Evolutionary conservation across 1,140 invertebrate species (phyloP), one percentile per base, ranked within the genome.

Genomic region (Cylas formicarius): DNA sequence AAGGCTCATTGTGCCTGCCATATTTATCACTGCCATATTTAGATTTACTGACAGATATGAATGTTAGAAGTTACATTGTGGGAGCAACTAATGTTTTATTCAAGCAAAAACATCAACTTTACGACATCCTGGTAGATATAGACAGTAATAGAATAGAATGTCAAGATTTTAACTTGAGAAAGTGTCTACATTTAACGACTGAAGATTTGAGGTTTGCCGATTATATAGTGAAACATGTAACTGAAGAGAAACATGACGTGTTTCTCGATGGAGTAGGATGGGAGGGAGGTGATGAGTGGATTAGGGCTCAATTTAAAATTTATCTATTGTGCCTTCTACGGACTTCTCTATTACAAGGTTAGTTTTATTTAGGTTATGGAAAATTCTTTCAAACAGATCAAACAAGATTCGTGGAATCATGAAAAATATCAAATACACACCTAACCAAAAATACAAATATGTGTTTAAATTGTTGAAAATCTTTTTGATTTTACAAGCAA

Each of bases 71-170:
- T 32, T 98, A 94, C 68, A 71, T 97, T 23, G 86, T 97, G 48
- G 96, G 96, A 33, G 95, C 95, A 6, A 97, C 94, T 23, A 99
- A 99, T 76, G 82, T 96, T 11, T 71, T 99, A 5, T 99, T 98
- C 61, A 92, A 93, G 66, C 93, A 97, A 60, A 95, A 95, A 61
- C 80, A 84, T 44, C 86, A 95, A 59, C 67, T 96, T 4, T 86
- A 90, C 57, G 95, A 99, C 72, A 84, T 92, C 20, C 69, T 97
- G 35, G 77, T 99, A 8, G 93, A 95, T 69, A 82, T 95, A 61
- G 86, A 90, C 60, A 83, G 82, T 56, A 81, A 81, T 31, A 81
- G 85, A 61, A 83, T 98, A 59, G 92, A 97, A 62, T 86, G 90
- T 13, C 75, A 81, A 42, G 90, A 96, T 70, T 68, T 81, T 32